These are phyloP conservation scores for Eleutherodactylus coqui DNA, from an alignment of 2,797 vertebrate species.

Conservation along the genomic window DNA sequence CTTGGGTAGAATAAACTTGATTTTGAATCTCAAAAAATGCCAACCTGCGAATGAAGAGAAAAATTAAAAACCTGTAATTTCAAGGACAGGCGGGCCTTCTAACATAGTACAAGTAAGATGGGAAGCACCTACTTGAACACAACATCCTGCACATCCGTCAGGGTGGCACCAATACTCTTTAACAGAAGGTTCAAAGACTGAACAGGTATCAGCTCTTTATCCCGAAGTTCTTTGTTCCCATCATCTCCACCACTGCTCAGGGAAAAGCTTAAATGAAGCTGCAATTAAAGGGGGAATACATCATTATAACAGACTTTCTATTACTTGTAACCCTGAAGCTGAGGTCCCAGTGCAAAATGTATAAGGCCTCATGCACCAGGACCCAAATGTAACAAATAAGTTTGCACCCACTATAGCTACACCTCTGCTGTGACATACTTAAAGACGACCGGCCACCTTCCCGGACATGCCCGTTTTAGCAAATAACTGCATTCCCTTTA, in stretches of 20 bases:
- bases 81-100: background rate
- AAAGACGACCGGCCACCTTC: too few species aligned
- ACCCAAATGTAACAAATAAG: background rate
- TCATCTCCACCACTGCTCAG: slow-evolving; percentile 90
- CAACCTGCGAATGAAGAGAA: slow-evolving; percentile 80
- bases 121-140: slow-evolving; percentile 88
- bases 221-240: slow-evolving; percentile 81
- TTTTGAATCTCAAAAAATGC: slow-evolving; percentile 91
- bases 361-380: background rate
- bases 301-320: background rate
- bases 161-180: slow-evolving; percentile 96
- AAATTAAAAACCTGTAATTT: background rate
- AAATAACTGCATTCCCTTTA: too few species aligned
- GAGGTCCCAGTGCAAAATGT: background rate
- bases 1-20: slow-evolving; percentile 89
- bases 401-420: background rate
- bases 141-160: slow-evolving; percentile 94
- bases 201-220: slow-evolving; percentile 84
- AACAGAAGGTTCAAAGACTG: slow-evolving; percentile 91
- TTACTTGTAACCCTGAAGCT: background rate
- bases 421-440: background rate
- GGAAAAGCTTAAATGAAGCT: slow-evolving; percentile 97
- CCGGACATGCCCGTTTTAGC: too few species aligned
- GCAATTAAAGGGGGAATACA: background rate
- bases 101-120: background rate